These are phyloP conservation scores for Temnothorax longispinosus DNA, from an alignment of 1,140 invertebrate genomes.

Conservation along the genomic window DNA sequence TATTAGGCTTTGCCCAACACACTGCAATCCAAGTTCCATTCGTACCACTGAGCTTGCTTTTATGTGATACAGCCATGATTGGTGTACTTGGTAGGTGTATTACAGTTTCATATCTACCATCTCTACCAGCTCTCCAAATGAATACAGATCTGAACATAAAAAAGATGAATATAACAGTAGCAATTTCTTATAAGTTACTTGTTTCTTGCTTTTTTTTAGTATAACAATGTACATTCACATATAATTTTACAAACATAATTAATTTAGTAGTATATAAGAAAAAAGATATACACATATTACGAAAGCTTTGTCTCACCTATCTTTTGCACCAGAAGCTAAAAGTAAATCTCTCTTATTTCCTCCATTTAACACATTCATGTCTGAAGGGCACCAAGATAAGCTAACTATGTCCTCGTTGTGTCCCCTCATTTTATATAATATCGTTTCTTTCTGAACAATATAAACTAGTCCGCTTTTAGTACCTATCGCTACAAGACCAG, in stretches of 20 bases:
- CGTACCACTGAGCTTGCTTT: constrained; percentile 71
- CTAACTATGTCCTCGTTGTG: constrained; percentile 91
- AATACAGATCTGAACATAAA: constrained; percentile 80
- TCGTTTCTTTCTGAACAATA: constrained; percentile 86
- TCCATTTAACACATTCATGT: constrained; percentile 84
- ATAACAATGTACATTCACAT: constrained; percentile 10
- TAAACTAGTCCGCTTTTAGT: constrained; percentile 89
- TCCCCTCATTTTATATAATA: constrained; percentile 89
- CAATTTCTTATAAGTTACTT: neutral
- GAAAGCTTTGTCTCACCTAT: constrained; percentile 77
- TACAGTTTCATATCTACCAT: constrained; percentile 85
- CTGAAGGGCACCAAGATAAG: constrained; percentile 91
- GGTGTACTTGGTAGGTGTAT: constrained; percentile 76
- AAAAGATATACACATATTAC: constrained; percentile 3
- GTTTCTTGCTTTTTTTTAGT: constrained; percentile 18
- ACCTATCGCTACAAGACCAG: constrained; percentile 88
- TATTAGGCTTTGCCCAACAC: constrained; percentile 86
- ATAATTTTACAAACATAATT: neutral
- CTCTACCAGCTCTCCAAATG: constrained; percentile 87
- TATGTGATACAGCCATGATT: constrained; percentile 71
- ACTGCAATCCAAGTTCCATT: constrained; percentile 84
- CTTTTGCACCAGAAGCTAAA: constrained; percentile 86
- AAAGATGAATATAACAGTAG: neutral
- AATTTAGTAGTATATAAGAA: neutral
- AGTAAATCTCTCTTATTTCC: constrained; percentile 82